A percentile compares a stretch with the other conserved stretches of the same genome.
Conservation (phyloP, 2,113 vertebrate genomes). For the Eretmochelys imbricata region DNA sequence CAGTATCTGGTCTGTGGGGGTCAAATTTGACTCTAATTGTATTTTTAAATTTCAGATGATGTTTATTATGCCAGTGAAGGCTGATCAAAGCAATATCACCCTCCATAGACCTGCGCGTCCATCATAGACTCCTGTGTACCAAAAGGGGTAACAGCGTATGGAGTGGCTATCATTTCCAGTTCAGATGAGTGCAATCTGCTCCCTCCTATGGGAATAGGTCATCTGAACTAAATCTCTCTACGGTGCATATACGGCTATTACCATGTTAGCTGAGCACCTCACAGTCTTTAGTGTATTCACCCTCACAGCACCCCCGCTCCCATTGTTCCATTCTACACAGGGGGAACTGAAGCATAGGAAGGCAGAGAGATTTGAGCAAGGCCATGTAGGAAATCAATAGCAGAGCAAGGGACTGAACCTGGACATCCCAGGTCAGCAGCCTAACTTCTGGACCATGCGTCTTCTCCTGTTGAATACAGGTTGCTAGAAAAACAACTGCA, state of each 20-base stretch:
- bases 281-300: fast-evolving
- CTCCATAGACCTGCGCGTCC: neutral
- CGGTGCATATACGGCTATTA: neutral
- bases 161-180: neutral
- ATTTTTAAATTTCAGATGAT: neutral
- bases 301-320: fast-evolving
- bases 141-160: neutral
- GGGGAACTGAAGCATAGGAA: fast-evolving
- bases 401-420: neutral
- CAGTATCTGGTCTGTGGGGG: neutral
- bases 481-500: neutral
- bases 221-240: neutral
- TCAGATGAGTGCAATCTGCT: fast-evolving
- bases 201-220: neutral
- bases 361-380: neutral
- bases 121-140: neutral
- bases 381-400: neutral
- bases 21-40: fast-evolving
- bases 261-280: neutral
- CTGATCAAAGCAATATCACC: neutral
- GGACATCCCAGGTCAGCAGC: neutral
- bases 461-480: fast-evolving
- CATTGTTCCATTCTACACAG: neutral
- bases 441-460: fast-evolving
- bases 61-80: neutral